These are phyloP conservation scores for Brevipalpus yothersi DNA, from an alignment of 1,140 invertebrate genomes.

Conservation along the genomic window DNA sequence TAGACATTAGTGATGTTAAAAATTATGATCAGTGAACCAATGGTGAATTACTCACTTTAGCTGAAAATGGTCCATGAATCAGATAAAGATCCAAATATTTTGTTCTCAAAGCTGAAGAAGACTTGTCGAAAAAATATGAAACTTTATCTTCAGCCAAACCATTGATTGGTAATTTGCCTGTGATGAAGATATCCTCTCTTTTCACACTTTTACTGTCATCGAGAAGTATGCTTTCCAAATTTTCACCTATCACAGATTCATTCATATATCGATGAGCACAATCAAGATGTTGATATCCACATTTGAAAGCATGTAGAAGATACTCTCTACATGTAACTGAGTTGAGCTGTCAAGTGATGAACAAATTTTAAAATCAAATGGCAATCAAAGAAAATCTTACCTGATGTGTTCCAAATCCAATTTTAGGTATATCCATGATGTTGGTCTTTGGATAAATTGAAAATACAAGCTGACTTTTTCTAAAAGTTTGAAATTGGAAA, in stretches of 20 bases:
- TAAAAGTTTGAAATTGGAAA: too few species aligned
- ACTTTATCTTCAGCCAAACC: slow-evolving; percentile 35
- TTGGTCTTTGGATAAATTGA: too few species aligned
- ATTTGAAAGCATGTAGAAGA: background rate
- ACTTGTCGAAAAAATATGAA: slow-evolving; percentile 30
- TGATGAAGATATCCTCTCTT: slow-evolving; percentile 56
- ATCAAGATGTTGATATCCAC: slow-evolving; percentile 40
- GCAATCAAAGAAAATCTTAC: too few species aligned
- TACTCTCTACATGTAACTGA: too few species aligned
- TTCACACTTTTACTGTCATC: slow-evolving; percentile 33
- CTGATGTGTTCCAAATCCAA: too few species aligned
- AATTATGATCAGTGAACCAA: background rate
- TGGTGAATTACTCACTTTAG: background rate
- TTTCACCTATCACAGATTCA: slow-evolving; percentile 56
- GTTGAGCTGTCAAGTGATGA: too few species aligned
- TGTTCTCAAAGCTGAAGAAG: slow-evolving; percentile 22
- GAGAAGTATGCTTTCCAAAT: slow-evolving; percentile 37
- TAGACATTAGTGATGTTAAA: background rate
- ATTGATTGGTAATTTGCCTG: slow-evolving; percentile 38
- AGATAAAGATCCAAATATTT: slow-evolving; percentile 21
- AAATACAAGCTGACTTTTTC: too few species aligned
- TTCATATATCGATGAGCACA: slow-evolving; percentile 59
- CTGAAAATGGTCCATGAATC: slow-evolving; percentile 14
- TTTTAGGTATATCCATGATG: too few species aligned
- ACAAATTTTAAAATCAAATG: too few species aligned